Conservation (phyloP, 2,797 vertebrate genomes). For the Hoplostethus atlanticus region DNA sequence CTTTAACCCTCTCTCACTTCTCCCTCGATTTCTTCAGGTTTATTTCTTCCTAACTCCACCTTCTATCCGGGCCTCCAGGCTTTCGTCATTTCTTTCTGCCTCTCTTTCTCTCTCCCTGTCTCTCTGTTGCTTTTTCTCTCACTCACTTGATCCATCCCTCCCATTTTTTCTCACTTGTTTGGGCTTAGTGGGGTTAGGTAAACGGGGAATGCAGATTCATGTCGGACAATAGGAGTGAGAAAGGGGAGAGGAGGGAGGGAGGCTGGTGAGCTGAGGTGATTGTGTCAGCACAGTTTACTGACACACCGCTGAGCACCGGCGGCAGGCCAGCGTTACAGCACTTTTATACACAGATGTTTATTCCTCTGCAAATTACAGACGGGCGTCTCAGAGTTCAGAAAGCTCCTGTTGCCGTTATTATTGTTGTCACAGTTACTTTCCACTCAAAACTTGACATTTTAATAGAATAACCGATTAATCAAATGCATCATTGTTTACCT, state of each 20-base stretch:
- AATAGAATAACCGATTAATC: constrained; percentile 68
- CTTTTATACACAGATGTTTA: constrained; percentile 16
- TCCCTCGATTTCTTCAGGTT: constrained; percentile 42
- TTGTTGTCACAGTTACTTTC: constrained; percentile 54
- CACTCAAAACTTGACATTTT: constrained; percentile 76
- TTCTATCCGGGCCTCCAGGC: constrained; percentile 30
- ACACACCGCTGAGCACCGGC: constrained; percentile 20
- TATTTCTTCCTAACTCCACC: constrained; percentile 20
- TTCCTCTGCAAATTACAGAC: constrained; percentile 21
- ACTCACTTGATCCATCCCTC: background rate
- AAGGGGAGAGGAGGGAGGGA: background rate
- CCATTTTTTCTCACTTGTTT: constrained; percentile 25
- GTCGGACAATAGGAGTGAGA: constrained; percentile 19
- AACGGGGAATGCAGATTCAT: constrained; percentile 50
- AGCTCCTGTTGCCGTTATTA: constrained; percentile 21
- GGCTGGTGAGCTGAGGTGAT: constrained; percentile 6
- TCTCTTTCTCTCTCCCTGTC: constrained; percentile 8
- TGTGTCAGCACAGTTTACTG: constrained; percentile 39
- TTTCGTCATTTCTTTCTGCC: background rate
- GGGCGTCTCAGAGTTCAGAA: constrained; percentile 31
- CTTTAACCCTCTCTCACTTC: constrained; percentile 46
- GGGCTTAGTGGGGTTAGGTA: constrained; percentile 22
- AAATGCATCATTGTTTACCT: constrained; percentile 72
- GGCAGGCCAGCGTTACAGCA: background rate
- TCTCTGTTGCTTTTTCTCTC: constrained; percentile 5